These are phyloP conservation scores for Ophthalmolycus amberensis DNA, from an alignment of 2,113 vertebrate genomes.

Conservation along the genomic window DNA sequence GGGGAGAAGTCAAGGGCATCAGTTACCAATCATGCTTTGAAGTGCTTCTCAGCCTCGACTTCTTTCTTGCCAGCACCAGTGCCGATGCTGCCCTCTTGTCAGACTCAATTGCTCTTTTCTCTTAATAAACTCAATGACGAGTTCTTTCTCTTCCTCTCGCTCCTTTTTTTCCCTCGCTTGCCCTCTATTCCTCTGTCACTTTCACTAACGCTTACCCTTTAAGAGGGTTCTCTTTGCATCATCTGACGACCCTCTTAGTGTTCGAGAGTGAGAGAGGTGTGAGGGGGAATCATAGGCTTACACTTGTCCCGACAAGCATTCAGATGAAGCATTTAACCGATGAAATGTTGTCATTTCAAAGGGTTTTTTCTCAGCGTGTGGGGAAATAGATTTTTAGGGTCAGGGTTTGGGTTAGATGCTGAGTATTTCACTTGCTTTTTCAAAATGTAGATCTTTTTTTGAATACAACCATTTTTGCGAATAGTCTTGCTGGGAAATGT, in stretches of 20 bases:
- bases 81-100: conserved; percentile 59
- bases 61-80: conserved; percentile 29
- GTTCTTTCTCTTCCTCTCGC: conserved; percentile 31
- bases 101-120: conserved; percentile 70
- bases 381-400: conserved; percentile 18
- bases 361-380: conserved; percentile 16
- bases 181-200: conserved; percentile 53
- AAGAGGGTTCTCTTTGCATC: conserved; percentile 61
- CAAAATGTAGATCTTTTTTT: neutral
- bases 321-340: conserved; percentile 64
- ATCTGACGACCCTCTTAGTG: conserved; percentile 64
- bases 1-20: conserved; percentile 59
- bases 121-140: conserved; percentile 71
- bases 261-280: conserved; percentile 33
- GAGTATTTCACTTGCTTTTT: conserved; percentile 16
- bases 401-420: conserved; percentile 16
- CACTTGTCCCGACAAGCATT: conserved; percentile 59
- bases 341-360: conserved; percentile 38
- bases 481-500: neutral
- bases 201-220: conserved; percentile 63
- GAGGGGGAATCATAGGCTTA: conserved; percentile 47
- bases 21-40: conserved; percentile 59
- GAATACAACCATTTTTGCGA: neutral
- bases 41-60: conserved; percentile 56
- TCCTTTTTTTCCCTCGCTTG: conserved; percentile 23